A percentile compares a stretch with the other conserved stretches of the same genome.
Conservation (phyloP, 2,797 vertebrate species). For the Pseudochromis fuscus region DNA sequence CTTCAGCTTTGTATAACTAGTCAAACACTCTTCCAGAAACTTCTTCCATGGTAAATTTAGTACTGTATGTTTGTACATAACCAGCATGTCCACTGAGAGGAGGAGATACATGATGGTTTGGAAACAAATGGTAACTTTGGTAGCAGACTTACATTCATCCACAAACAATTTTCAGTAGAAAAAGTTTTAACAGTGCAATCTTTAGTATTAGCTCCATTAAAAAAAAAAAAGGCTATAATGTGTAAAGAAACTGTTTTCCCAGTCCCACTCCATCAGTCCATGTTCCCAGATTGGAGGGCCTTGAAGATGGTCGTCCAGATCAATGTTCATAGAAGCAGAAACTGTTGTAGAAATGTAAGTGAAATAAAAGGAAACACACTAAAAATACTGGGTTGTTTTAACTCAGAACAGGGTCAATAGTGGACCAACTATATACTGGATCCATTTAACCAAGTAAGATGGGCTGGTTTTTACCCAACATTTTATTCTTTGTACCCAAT, state of each 20-base stretch:
- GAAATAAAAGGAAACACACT: no score
- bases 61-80: slow-evolving; percentile 19
- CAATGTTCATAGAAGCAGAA: slow-evolving; percentile 16
- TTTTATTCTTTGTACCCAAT: no score
- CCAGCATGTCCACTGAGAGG: slow-evolving; percentile 26
- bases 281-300: slow-evolving; percentile 18
- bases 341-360: slow-evolving; percentile 18
- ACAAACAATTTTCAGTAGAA: slow-evolving; percentile 69
- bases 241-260: slow-evolving; percentile 12
- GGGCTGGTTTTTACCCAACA: no score
- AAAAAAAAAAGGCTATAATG: slow-evolving; percentile 41
- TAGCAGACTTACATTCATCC: slow-evolving; percentile 75
- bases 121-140: slow-evolving; percentile 70
- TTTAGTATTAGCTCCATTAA: slow-evolving; percentile 73
- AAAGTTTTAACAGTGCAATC: slow-evolving; percentile 69
- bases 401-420: no score
- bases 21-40: slow-evolving; percentile 4
- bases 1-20: slow-evolving; percentile 5
- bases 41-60: background rate
- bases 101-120: slow-evolving; percentile 33
- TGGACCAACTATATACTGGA: no score
- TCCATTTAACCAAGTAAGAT: no score
- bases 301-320: slow-evolving; percentile 23
- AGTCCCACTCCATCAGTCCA: slow-evolving; percentile 16
- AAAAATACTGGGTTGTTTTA: no score